Percentiles rank a stretch among this genome's conserved stretches.
phyloP scores from a whole-genome alignment of 1,140 invertebrate species.

The Pissodes strobi region DNA sequence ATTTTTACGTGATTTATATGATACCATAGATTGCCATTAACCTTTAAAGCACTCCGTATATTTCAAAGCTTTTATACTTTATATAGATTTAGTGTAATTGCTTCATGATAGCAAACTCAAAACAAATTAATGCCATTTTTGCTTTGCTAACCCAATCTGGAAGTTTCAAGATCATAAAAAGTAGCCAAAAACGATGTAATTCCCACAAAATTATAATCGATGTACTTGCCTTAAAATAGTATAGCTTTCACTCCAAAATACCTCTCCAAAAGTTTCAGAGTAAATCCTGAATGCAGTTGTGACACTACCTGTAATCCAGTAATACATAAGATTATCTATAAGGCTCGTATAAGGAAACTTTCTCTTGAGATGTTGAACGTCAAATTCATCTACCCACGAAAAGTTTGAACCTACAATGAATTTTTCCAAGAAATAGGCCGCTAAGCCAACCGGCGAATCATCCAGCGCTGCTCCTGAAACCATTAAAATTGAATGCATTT shows the following conservation, averaged over 20 bases:
- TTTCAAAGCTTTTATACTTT: too few species aligned
- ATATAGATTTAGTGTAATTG: too few species aligned
- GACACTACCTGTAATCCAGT: conserved; percentile 69
- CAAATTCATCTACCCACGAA: conserved; percentile 57
- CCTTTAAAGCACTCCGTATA: too few species aligned
- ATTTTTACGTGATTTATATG: too few species aligned
- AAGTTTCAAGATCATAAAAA: too few species aligned
- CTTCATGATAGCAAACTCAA: too few species aligned
- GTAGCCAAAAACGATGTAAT: too few species aligned
- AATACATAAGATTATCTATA: conserved; percentile 88
- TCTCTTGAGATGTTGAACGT: conserved; percentile 70
- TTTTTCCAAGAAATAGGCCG: conserved; percentile 85
- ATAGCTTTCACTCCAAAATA: background rate
- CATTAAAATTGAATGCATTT: background rate
- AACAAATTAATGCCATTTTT: too few species aligned
- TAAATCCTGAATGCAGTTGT: conserved; percentile 61
- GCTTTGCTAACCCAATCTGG: too few species aligned
- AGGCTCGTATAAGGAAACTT: conserved; percentile 73
- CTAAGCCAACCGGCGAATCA: conserved; percentile 74
- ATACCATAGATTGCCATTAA: too few species aligned
- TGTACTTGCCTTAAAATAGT: conserved; percentile 10
- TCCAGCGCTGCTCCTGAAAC: conserved; percentile 63
- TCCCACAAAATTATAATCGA: too few species aligned
- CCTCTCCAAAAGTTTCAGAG: conserved; percentile 63
- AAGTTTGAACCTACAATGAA: conserved; percentile 76